A percentile compares a stretch with the other conserved stretches of the same genome.
Evolutionary conservation across 2,888 invertebrate genomes (phyloP).

Genomic region (Enoplolaimus lenunculus): DNA sequence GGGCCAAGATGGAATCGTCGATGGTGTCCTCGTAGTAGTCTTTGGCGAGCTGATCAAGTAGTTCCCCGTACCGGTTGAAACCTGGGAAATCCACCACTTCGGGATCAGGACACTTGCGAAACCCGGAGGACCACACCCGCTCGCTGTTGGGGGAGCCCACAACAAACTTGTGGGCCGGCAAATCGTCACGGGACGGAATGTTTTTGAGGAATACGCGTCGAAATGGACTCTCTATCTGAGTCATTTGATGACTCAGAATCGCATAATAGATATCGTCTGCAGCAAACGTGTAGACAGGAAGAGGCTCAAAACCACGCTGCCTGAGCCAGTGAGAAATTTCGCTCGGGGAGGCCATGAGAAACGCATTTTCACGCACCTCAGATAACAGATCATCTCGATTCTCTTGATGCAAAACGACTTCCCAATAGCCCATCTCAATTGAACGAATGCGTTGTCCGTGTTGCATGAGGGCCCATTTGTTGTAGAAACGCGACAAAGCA

Average conservation of each 20-base stretch:
- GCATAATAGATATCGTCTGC: constrained; percentile 1
- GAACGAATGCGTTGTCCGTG: constrained; percentile 4
- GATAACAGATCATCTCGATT: background rate
- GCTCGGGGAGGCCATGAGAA: background rate
- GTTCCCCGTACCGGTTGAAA: background rate
- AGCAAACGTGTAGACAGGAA: background rate
- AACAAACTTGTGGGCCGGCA: constrained; percentile 10
- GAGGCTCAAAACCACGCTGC: constrained; percentile 1
- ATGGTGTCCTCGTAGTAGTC: constrained; percentile 5
- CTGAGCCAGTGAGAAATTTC: constrained; percentile 6
- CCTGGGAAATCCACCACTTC: constrained; percentile 3
- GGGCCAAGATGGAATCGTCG: background rate
- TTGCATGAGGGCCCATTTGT: background rate
- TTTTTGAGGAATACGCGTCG: background rate
- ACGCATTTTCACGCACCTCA: background rate
- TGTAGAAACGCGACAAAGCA: background rate
- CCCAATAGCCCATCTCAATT: constrained; percentile 7
- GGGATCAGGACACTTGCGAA: background rate
- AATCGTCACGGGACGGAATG: constrained; percentile 1
- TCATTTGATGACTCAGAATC: constrained; percentile 7
- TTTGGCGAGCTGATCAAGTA: constrained; percentile 4
- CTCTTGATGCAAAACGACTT: constrained; percentile 1
- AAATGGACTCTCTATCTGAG: constrained; percentile 8
- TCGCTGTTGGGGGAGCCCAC: constrained; percentile 4
- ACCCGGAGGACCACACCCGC: constrained; percentile 2